Conservation (phyloP, 2,113 vertebrate genomes). For the Gallinago media region DNA sequence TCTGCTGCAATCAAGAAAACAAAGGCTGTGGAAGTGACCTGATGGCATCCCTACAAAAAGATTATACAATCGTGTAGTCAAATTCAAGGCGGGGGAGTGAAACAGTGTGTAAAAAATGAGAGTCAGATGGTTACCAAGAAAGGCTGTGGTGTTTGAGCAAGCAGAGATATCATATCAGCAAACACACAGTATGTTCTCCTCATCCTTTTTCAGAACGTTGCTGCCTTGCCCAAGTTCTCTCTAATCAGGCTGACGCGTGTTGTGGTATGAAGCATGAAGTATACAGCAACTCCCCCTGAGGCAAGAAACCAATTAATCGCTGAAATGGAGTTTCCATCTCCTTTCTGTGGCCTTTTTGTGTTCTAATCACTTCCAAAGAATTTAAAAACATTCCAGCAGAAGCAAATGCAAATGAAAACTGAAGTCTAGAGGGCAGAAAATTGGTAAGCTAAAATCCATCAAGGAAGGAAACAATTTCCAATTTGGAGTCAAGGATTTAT, state of each 20-base stretch:
- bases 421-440: constrained; percentile 20
- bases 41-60: not conserved
- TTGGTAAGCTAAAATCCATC: not conserved
- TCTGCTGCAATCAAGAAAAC: not conserved
- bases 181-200: constrained; percentile 37
- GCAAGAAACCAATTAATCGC: constrained; percentile 44
- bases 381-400: constrained; percentile 2
- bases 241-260: constrained; percentile 31
- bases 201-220: constrained; percentile 28
- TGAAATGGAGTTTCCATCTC: constrained; percentile 42
- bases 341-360: constrained; percentile 32
- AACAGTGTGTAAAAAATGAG: not conserved
- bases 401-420: constrained; percentile 21
- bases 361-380: constrained; percentile 37
- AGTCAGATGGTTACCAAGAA: constrained; percentile 47
- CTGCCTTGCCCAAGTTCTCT: constrained; percentile 36
- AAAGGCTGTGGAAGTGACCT: not conserved
- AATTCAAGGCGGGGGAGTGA: not conserved
- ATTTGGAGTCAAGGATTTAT: not conserved
- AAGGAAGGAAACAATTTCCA: not conserved
- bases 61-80: not conserved
- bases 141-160: constrained; percentile 25
- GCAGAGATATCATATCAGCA: constrained; percentile 47
- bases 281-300: constrained; percentile 3
- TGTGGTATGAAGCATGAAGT: constrained; percentile 55